Conservation (phyloP, 1,140 invertebrate genomes). For the Achroia grisella region DNA sequence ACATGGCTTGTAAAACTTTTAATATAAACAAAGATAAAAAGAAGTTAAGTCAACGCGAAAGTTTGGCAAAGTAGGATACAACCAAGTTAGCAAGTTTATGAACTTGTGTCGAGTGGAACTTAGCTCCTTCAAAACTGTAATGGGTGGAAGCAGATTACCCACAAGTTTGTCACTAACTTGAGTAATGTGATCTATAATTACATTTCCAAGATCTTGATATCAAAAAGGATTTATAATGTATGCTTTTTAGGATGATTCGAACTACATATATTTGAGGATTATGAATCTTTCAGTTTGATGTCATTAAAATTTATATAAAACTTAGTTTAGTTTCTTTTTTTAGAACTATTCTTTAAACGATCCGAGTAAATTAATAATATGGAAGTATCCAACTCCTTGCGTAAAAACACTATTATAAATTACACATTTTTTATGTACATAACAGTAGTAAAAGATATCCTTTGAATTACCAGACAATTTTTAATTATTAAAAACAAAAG, state of each 20-base stretch:
- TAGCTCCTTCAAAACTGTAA: conserved; percentile 46
- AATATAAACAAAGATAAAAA: conserved; percentile 16
- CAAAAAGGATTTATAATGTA: no score
- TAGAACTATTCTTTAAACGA: background rate
- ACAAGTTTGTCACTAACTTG: conserved; percentile 46
- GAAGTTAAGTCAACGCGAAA: conserved; percentile 20
- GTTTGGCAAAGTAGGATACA: conserved; percentile 26
- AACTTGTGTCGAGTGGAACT: conserved; percentile 38
- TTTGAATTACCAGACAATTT: no score
- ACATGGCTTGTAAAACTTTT: background rate
- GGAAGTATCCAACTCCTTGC: no score
- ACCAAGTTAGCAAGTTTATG: conserved; percentile 31
- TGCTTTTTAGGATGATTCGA: no score
- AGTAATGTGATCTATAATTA: conserved; percentile 38
- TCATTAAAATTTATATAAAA: no score
- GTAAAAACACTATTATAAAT: no score
- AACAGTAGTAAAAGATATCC: background rate
- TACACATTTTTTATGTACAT: background rate
- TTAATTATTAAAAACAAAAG: conserved; percentile 2
- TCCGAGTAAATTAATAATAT: no score
- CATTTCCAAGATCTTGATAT: conserved; percentile 12
- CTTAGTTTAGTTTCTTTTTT: background rate
- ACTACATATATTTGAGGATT: no score
- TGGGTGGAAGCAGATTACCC: conserved; percentile 50
- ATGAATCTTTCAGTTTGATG: no score